A percentile compares a stretch with the other conserved stretches of the same genome.
Evolutionary conservation across 2,113 vertebrate genomes (phyloP).

Genomic region (Lamprologus lemairii): DNA sequence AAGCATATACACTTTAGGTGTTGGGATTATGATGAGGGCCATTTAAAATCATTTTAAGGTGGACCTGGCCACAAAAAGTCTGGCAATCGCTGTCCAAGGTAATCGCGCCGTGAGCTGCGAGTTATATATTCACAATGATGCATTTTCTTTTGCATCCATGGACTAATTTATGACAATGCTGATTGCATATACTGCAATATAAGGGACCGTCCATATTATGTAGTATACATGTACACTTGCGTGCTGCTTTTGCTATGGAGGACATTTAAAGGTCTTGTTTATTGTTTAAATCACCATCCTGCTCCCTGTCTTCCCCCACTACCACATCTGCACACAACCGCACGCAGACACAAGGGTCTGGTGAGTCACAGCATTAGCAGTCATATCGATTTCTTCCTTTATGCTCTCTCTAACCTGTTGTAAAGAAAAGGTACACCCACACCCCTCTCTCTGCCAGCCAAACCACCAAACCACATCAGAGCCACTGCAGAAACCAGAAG

Average conservation of each 20-base stretch:
- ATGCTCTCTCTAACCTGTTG: slow-evolving; percentile 14
- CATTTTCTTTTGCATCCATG: neutral
- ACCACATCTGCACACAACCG: neutral
- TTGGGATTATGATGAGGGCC: neutral
- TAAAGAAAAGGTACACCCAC: slow-evolving; percentile 1
- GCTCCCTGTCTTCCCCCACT: neutral
- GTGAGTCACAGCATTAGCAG: slow-evolving; percentile 61
- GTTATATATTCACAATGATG: neutral
- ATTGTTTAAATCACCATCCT: slow-evolving; percentile 42
- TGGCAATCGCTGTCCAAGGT: neutral
- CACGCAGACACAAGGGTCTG: neutral
- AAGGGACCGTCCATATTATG: neutral
- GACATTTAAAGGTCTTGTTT: slow-evolving; percentile 57
- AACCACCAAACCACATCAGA: neutral
- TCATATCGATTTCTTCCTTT: slow-evolving; percentile 64
- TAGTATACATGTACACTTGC: neutral
- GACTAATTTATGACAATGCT: neutral
- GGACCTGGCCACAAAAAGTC: neutral
- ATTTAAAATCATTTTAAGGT: neutral
- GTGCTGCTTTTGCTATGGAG: neutral
- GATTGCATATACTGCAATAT: neutral
- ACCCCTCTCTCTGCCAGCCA: neutral
- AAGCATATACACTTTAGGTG: neutral
- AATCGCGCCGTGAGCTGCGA: accelerated
- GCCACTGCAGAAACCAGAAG: neutral